Conservation (phyloP, 2,113 vertebrate genomes). For the Elgaria multicarinata region DNA sequence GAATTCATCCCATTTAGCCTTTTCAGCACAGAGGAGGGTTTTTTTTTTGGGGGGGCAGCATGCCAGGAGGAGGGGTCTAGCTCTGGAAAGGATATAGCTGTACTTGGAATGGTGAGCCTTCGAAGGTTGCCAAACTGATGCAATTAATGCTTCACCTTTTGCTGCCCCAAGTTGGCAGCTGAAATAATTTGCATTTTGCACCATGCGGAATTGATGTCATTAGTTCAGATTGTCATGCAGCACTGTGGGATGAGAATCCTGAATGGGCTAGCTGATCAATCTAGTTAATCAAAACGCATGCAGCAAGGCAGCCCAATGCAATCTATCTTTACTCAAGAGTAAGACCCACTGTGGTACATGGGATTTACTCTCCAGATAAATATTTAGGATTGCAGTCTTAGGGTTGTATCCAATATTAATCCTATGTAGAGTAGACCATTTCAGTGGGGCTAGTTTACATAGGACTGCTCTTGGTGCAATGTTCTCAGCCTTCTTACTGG, state of each 20-base stretch:
- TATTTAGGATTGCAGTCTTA: neutral
- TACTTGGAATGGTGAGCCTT: constrained; percentile 19
- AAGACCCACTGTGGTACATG: neutral
- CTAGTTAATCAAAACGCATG: neutral
- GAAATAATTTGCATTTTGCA: neutral
- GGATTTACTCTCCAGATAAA: neutral
- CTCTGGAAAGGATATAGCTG: constrained; percentile 54
- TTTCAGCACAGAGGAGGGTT: constrained; percentile 51
- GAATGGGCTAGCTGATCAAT: neutral
- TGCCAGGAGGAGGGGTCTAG: neutral
- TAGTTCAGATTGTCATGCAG: neutral
- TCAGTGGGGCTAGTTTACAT: too few relatives aligned
- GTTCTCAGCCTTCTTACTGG: neutral
- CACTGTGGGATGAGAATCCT: neutral
- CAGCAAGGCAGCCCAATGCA: neutral
- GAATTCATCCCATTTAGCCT: constrained; percentile 58
- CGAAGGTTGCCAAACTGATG: constrained; percentile 47
- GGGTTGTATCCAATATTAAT: too few relatives aligned
- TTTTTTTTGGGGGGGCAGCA: constrained; percentile 31
- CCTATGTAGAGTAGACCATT: too few relatives aligned
- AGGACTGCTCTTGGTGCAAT: too few relatives aligned
- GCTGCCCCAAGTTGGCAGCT: neutral
- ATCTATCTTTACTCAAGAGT: neutral
- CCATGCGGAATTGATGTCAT: neutral
- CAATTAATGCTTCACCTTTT: constrained; percentile 43